Percentiles rank a stretch among this genome's conserved stretches.
phyloP scores from a whole-genome alignment of 1,140 invertebrate genomes.

The Papilio polytes region DNA sequence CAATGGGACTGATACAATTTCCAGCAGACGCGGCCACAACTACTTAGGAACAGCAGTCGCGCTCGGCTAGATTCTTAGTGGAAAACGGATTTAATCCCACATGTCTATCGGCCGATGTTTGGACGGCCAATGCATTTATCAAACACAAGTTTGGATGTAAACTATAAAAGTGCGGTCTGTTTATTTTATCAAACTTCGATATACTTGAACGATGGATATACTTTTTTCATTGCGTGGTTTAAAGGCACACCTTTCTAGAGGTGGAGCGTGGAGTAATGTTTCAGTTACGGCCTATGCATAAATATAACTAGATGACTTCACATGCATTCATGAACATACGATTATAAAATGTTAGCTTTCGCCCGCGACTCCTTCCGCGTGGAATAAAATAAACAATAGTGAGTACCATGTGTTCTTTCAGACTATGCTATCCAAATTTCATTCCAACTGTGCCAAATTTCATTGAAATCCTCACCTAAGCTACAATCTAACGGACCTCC shows the following conservation, averaged over 20 bases:
- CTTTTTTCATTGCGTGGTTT: not conserved
- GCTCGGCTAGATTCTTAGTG: not conserved
- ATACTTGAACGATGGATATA: not conserved
- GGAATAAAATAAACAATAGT: too few relatives aligned
- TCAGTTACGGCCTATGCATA: not conserved
- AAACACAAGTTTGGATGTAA: conserved; percentile 28
- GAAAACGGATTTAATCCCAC: not conserved
- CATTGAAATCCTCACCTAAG: too few relatives aligned
- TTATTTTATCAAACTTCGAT: conserved; percentile 20
- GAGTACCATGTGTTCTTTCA: too few relatives aligned
- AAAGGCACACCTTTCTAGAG: conserved; percentile 7
- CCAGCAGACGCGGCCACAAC: not conserved
- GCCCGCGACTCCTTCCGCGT: too few relatives aligned
- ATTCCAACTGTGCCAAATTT: too few relatives aligned
- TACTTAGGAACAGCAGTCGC: not conserved
- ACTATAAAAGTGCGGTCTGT: conserved; percentile 30
- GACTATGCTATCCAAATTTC: too few relatives aligned
- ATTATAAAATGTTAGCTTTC: not conserved
- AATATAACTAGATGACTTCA: conserved; percentile 1
- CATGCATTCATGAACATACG: not conserved
- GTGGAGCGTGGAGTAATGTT: conserved; percentile 22
- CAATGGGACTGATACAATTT: not conserved
- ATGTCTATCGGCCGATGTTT: conserved; percentile 37
- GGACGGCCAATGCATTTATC: conserved; percentile 34
- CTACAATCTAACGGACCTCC: too few relatives aligned